Evolutionary conservation across 2,113 vertebrate genomes (phyloP).

Genomic region (Gavialis gangeticus): DNA sequence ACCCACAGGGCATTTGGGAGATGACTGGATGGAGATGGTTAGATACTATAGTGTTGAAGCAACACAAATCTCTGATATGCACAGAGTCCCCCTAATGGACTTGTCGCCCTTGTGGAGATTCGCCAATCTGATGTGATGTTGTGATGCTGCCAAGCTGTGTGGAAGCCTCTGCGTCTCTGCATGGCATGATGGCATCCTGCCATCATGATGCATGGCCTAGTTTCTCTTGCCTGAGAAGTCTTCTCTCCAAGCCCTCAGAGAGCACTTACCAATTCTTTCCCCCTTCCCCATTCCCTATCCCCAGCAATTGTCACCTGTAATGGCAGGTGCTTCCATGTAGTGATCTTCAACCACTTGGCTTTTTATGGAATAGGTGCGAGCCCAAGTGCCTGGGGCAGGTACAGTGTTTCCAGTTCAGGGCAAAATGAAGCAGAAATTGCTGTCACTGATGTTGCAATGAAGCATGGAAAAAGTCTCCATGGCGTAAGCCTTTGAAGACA

Average conservation of each 20-base stretch:
- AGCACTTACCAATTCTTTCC: too few species aligned
- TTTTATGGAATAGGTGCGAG: background rate
- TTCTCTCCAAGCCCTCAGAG: too few species aligned
- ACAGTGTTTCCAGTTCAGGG: background rate
- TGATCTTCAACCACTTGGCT: too few species aligned
- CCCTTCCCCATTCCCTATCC: background rate
- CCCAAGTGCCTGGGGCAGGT: background rate
- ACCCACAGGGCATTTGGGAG: too few species aligned
- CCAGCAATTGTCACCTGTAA: background rate
- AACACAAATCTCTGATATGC: too few species aligned
- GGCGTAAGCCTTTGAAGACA: background rate
- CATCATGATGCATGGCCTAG: background rate
- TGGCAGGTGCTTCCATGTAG: background rate
- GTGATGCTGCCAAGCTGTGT: background rate
- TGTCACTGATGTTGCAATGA: background rate
- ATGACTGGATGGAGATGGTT: background rate
- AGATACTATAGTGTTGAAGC: background rate
- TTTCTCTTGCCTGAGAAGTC: too few species aligned
- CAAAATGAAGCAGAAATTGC: background rate
- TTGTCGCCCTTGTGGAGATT: background rate
- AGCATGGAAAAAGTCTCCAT: background rate
- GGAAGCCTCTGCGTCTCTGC: background rate
- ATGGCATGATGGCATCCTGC: background rate
- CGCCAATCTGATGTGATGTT: background rate
- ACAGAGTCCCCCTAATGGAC: background rate